Evolutionary conservation across 2,797 vertebrate genomes (phyloP).

Genomic region (Hypotaenidia philippensis): DNA sequence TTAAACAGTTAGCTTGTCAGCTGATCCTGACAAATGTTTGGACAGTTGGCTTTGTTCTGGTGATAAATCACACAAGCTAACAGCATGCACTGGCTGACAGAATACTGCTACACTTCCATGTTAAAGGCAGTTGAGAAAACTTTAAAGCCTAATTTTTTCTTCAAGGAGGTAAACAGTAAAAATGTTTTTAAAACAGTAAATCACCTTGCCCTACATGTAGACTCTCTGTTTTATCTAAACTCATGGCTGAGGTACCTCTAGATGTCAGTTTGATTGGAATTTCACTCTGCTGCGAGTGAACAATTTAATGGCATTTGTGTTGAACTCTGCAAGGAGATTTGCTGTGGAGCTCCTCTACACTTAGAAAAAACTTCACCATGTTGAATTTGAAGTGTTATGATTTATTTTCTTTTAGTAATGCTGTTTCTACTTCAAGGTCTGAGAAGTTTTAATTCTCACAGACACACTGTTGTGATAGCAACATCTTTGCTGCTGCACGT

Average conservation of each 20-base stretch:
- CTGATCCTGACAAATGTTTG: neutral
- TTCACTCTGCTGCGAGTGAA: neutral
- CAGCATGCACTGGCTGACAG: neutral
- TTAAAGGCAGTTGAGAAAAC: neutral
- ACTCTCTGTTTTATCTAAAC: neutral
- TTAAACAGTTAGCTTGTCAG: neutral
- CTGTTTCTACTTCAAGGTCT: neutral
- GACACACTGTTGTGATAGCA: accelerated
- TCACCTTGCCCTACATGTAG: neutral
- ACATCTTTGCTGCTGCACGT: neutral
- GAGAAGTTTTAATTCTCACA: neutral
- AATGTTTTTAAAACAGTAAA: neutral
- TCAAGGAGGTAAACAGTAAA: neutral
- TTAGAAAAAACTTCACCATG: neutral
- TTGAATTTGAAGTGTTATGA: neutral
- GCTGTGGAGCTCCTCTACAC: neutral
- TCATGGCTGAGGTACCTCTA: neutral
- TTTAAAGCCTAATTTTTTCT: neutral
- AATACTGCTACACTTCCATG: neutral
- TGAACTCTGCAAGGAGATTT: neutral
- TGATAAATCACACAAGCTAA: neutral
- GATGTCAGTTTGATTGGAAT: neutral
- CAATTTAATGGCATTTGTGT: neutral
- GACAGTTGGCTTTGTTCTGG: neutral
- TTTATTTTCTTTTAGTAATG: neutral